These are phyloP conservation scores for Antigone vipio DNA, from an alignment of 2,113 vertebrate genomes.

Conservation along the genomic window DNA sequence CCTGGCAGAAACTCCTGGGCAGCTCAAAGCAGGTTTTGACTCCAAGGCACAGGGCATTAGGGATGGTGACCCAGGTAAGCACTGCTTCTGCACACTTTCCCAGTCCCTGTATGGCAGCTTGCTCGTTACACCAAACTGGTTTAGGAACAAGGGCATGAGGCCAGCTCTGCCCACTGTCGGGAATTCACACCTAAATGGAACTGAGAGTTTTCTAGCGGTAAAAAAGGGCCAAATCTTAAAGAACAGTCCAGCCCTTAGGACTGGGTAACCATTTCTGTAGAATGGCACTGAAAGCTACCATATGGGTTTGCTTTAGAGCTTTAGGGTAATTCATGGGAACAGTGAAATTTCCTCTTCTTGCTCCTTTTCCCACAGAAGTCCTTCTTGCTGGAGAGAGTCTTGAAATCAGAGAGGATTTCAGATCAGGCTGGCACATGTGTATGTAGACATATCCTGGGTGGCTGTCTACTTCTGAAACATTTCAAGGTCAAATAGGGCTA, in stretches of 20 bases:
- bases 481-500: background rate
- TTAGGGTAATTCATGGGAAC: background rate
- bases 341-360: background rate
- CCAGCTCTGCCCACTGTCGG: background rate
- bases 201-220: background rate
- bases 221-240: background rate
- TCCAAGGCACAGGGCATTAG: background rate
- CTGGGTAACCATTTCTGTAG: background rate
- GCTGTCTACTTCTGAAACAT: background rate
- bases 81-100: background rate
- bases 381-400: background rate
- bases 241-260: background rate
- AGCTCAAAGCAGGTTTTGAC: background rate
- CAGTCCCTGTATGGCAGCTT: background rate
- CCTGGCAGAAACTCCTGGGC: background rate
- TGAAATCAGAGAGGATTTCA: background rate
- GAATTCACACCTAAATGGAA: background rate
- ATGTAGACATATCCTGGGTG: background rate
- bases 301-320: background rate
- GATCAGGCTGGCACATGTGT: background rate
- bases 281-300: background rate
- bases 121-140: rapidly evolving
- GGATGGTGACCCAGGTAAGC: background rate
- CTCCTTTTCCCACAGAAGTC: background rate
- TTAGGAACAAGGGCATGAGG: background rate